Conservation (phyloP, 1,140 invertebrate species). For the Agrilus planipennis region DNA sequence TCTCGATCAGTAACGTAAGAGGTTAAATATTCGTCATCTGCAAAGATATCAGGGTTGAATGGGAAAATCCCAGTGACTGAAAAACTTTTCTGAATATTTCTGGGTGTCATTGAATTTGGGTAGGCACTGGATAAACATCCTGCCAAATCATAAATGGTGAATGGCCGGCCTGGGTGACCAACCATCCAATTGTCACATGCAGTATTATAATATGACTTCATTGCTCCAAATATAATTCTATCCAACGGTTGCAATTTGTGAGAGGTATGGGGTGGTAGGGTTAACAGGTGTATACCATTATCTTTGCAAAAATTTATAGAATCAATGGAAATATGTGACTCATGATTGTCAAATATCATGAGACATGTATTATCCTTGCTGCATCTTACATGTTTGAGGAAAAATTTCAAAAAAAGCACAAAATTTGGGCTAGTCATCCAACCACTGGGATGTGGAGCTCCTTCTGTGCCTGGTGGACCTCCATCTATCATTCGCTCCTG, state of each 20-base stretch:
- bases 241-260: constrained; percentile 5
- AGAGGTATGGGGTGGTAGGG: constrained; percentile 2
- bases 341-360: constrained; percentile 5
- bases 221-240: constrained; percentile 1
- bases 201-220: too few relatives aligned
- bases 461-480: constrained; percentile 1
- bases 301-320: background rate
- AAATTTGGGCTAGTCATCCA: constrained; percentile 10
- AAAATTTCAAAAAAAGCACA: constrained; percentile 2
- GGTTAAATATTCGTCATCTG: constrained; percentile 7
- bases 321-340: constrained; percentile 4
- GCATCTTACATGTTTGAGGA: constrained; percentile 2
- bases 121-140: too few relatives aligned
- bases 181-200: too few relatives aligned
- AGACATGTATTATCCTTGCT: background rate
- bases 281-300: constrained; percentile 2
- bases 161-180: too few relatives aligned
- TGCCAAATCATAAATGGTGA: too few relatives aligned
- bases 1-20: constrained; percentile 8
- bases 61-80: constrained; percentile 8
- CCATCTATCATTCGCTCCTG: constrained; percentile 4
- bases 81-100: constrained; percentile 10
- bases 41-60: constrained; percentile 8
- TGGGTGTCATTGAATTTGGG: constrained; percentile 1
- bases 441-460: constrained; percentile 1